phyloP scores from a whole-genome alignment of 1,140 invertebrate genomes.

The Coenobita brevimanus region DNA sequence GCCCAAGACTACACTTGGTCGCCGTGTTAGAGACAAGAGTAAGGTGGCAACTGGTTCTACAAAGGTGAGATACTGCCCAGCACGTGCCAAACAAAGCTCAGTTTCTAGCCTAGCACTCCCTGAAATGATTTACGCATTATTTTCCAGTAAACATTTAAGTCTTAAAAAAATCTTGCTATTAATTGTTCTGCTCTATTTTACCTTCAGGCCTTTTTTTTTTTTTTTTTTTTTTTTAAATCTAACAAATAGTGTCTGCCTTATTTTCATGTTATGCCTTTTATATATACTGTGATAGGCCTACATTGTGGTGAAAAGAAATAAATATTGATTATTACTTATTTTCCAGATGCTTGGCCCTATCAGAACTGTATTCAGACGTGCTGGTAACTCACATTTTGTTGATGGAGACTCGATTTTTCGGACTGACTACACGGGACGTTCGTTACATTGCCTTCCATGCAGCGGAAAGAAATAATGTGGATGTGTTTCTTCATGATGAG shows the following conservation, averaged over 20 bases:
- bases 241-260: background rate
- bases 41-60: background rate
- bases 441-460: too few species aligned
- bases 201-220: too few species aligned
- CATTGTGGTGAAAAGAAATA: too few species aligned
- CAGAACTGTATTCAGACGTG: background rate
- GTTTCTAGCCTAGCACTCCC: background rate
- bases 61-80: slow-evolving; percentile 1
- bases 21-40: slow-evolving; percentile 1
- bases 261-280: too few species aligned
- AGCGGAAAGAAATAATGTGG: too few species aligned
- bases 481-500: too few species aligned
- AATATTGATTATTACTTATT: too few species aligned
- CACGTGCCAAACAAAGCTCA: slow-evolving; percentile 1
- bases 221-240: background rate
- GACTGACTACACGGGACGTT: background rate
- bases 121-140: background rate
- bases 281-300: too few species aligned
- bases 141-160: background rate
- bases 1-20: background rate
- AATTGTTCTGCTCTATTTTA: background rate
- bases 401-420: background rate
- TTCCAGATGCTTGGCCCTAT: background rate
- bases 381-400: slow-evolving; percentile 2
- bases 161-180: background rate